These are phyloP conservation scores for Chrysodeixis includens DNA, from an alignment of 2,888 invertebrate genomes.

Conservation along the genomic window DNA sequence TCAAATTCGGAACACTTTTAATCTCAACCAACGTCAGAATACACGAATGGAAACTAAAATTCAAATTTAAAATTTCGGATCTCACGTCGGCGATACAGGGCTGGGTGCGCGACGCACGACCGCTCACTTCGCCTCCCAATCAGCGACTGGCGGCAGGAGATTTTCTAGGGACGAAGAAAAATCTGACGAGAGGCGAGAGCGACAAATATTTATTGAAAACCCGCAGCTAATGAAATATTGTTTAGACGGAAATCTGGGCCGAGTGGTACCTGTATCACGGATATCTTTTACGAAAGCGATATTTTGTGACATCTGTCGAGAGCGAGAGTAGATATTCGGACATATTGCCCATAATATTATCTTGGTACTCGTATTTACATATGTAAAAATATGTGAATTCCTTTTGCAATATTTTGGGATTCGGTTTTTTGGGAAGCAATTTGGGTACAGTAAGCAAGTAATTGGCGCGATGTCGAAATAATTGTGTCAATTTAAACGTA, in stretches of 20 bases:
- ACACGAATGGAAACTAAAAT: slow-evolving; percentile 24
- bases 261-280: slow-evolving; percentile 38
- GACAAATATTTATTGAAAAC: slow-evolving; percentile 57
- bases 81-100: slow-evolving; percentile 34
- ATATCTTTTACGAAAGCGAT: slow-evolving; percentile 7
- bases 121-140: slow-evolving; percentile 39
- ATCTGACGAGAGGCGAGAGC: slow-evolving; percentile 20
- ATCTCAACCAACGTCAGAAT: slow-evolving; percentile 22
- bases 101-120: slow-evolving; percentile 41
- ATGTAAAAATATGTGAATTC: background rate
- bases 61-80: slow-evolving; percentile 23
- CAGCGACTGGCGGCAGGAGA: slow-evolving; percentile 46
- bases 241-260: slow-evolving; percentile 48
- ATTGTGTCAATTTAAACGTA: background rate
- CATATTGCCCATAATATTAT: slow-evolving; percentile 9
- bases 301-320: slow-evolving; percentile 3
- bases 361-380: background rate
- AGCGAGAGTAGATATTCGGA: slow-evolving; percentile 14
- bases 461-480: background rate
- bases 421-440: background rate
- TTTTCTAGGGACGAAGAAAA: slow-evolving; percentile 48
- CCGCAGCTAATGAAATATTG: slow-evolving; percentile 62
- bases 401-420: background rate
- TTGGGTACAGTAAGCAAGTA: background rate
- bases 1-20: slow-evolving; percentile 30